These are phyloP conservation scores for Drosophila multiciliata DNA, from an alignment of 2,888 invertebrate species.

Conservation along the genomic window DNA sequence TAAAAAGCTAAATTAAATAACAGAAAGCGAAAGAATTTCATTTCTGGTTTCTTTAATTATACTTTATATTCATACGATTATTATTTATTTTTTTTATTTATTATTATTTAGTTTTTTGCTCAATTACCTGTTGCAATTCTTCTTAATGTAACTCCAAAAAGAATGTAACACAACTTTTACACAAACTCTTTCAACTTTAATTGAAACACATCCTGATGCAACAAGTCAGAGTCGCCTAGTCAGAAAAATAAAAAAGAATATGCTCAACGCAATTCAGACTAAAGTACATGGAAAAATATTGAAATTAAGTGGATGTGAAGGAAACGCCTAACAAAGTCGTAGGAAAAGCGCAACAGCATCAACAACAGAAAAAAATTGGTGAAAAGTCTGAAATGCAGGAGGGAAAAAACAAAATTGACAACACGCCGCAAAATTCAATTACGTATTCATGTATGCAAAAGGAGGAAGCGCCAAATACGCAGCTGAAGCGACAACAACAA, in stretches of 20 bases:
- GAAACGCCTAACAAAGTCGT: slow-evolving; percentile 44
- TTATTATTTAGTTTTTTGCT: background rate
- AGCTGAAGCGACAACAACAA: slow-evolving; percentile 43
- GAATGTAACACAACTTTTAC: background rate
- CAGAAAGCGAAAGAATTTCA: background rate
- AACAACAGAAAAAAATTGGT: slow-evolving; percentile 11
- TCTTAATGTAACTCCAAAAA: background rate
- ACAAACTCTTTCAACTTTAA: slow-evolving; percentile 1
- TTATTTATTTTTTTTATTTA: too few relatives aligned
- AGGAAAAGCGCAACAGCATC: slow-evolving; percentile 56
- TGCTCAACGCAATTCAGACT: slow-evolving; percentile 24
- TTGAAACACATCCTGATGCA: slow-evolving; percentile 44
- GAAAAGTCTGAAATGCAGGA: slow-evolving; percentile 51
- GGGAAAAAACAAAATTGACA: slow-evolving; percentile 76
- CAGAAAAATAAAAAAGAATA: slow-evolving; percentile 13
- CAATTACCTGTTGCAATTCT: background rate
- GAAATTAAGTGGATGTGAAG: slow-evolving; percentile 56
- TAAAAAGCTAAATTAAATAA: background rate
- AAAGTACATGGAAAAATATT: slow-evolving; percentile 50
- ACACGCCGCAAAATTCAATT: slow-evolving; percentile 79
- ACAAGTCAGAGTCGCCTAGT: slow-evolving; percentile 41
- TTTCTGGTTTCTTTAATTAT: background rate
- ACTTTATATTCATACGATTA: background rate
- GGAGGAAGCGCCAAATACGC: slow-evolving; percentile 75
- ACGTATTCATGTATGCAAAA: slow-evolving; percentile 79